phyloP scores from a whole-genome alignment of 2,113 vertebrate genomes.

The Microtus ochrogaster region DNA sequence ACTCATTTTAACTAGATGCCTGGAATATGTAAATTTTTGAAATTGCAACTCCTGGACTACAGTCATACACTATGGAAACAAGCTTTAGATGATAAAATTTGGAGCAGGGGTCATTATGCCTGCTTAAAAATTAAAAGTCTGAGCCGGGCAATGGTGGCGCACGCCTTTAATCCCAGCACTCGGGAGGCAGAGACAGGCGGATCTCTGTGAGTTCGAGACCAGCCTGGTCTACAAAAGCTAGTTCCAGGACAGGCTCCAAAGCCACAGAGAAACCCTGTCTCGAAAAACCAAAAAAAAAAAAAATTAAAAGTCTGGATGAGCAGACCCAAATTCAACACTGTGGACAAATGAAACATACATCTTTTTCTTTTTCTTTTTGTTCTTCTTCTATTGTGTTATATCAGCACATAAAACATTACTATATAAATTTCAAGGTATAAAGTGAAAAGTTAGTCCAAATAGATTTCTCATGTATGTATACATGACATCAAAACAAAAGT shows the following conservation, averaged over 20 bases:
- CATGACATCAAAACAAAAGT: not conserved
- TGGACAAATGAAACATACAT: conserved; percentile 31
- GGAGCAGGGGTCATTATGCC: not conserved
- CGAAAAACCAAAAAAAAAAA: too few relatives aligned
- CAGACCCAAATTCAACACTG: not conserved
- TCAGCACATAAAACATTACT: not conserved
- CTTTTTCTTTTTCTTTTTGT: not conserved
- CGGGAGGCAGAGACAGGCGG: too few relatives aligned
- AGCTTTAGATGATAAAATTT: conserved; percentile 20
- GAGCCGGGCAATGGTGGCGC: too few relatives aligned
- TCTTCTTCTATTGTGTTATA: conserved; percentile 17
- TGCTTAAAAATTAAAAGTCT: conserved; percentile 47
- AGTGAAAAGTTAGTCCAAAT: conserved; percentile 5
- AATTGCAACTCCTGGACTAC: not conserved
- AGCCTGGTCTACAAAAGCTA: too few relatives aligned
- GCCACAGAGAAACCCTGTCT: too few relatives aligned
- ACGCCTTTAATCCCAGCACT: too few relatives aligned
- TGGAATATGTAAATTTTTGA: conserved; percentile 18
- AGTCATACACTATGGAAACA: not conserved
- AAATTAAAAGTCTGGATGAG: conserved; percentile 26
- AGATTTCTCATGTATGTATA: not conserved
- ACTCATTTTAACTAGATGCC: conserved; percentile 19
- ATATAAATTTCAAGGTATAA: conserved; percentile 34
- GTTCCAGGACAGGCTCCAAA: too few relatives aligned
- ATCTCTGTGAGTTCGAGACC: too few relatives aligned